Base-by-base conservation (phyloP, 2,113 vertebrate species). In the Mobula hypostoma region DNA sequence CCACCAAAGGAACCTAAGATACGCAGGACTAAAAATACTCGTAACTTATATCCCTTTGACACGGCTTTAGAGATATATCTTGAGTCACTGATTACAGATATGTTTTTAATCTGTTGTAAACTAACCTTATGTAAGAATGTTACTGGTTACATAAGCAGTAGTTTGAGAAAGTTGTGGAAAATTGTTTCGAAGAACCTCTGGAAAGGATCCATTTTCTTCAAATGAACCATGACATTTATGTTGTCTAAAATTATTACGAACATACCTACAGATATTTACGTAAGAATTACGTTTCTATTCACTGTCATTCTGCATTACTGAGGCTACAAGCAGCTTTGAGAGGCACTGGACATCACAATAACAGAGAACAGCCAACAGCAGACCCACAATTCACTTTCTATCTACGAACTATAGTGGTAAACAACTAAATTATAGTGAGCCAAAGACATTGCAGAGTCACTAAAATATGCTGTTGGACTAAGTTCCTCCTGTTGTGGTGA, bases 231-330 rank as follows among this genome's bases (percentile, higher is more conserved):
- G 66, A 24, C 7, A 3, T 70, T 32, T 92, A 9, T 27, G 68
- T 93, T 93, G 32, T 48, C 68, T 14, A 56, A 27, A 93, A 70
- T 93, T 7, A 93, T 93, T 74, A 29, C 72, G 74, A 93, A 74
- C 68, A 93, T 72, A 29, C 91, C 48, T 27, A 74, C 19, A 21
- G 32, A 74, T 56, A 48, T 15, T 76, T 56, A 56, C 6, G 48
- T 21, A 76, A 12, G 32, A 19, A 48, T 40, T 93, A 68, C 11
- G 19, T 14, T 48, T 48, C 40, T 12, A 72, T 56, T 56, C 9
- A 74, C 12, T 29, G 66, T 74, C 36, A 74, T 74, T 27, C 29
- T 15, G 32, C 48, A 29, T 87, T 87, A 56, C 56, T 85, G 40
- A 7, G 15, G 48, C 24, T 87, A 61, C 56, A 12, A 24, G 27